Base-by-base conservation (phyloP, 2,797 vertebrate species). In the Rhinella marina region DNA sequence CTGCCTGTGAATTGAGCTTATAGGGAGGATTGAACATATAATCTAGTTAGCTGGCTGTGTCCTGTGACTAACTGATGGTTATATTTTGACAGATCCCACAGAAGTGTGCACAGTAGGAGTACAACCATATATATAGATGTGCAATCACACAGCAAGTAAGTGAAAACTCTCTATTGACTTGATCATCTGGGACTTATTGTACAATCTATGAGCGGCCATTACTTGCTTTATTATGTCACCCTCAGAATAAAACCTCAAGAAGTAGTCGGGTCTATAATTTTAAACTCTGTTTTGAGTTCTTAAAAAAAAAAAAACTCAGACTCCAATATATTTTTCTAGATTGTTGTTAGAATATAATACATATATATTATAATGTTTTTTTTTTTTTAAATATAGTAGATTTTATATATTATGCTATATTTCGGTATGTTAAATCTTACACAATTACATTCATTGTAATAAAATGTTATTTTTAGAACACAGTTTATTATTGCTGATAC, bases 91-190 rank as follows among this genome's bases (percentile, higher is more conserved):
- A 96, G 96, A 96, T 95, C 92, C 95, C 91, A 91, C 92, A 90
- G 96, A 96, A 93, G 94, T 94, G 92, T 96, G 95, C 95, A 91
- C 96, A 93, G 94, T 94, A 94, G 95, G 95, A 94, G 91, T 94
- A 92, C 96, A 96, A 94, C 94, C 95, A 89, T 96, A 96, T 94
- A 94, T 96, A 94, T 96, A 96, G 95, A 93, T 92, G 94, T 95
- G 92, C 95, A 93, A 91, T 92, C 93, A 92, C 89, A 93, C 87
- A 93, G 93, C 93, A 91, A 94, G 96, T 96, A 96, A 96, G 96
- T 96, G 93, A 91, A 91, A 93, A 72, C 90, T 89, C 89, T 91
- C 87, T 92, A 25, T 84, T 90, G 91, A 91, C 73, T 80, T 89
- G 90, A 88, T 88, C 88, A 32, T 85, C 82, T 87, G 92, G 91